phyloP scores from a whole-genome alignment of 2,888 invertebrate genomes.

The Nomada fabriciana region DNA sequence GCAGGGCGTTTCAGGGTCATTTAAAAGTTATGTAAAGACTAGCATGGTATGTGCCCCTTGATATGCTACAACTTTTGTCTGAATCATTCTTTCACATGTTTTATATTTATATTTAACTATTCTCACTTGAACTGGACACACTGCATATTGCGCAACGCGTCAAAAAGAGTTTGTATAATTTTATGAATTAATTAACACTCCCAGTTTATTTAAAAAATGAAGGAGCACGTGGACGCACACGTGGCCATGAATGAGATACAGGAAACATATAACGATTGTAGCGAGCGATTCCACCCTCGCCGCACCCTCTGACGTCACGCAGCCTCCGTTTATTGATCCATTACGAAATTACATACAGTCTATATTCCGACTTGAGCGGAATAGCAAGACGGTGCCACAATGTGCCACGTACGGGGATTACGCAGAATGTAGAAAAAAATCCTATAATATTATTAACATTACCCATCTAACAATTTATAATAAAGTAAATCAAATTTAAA shows the following conservation, averaged over 20 bases:
- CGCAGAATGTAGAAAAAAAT: neutral
- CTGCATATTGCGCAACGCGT: neutral
- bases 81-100: too few relatives aligned
- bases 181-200: neutral
- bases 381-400: constrained; percentile 48
- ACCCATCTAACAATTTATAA: neutral
- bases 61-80: too few relatives aligned
- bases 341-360: constrained; percentile 75
- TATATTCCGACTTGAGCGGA: constrained; percentile 62
- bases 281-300: constrained; percentile 70
- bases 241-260: constrained; percentile 63
- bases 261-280: constrained; percentile 70
- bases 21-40: too few relatives aligned
- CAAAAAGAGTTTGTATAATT: neutral
- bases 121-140: too few relatives aligned
- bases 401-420: constrained; percentile 37
- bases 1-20: too few relatives aligned
- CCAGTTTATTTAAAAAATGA: neutral
- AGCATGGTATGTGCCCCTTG: too few relatives aligned
- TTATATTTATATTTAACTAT: too few relatives aligned
- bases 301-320: constrained; percentile 81
- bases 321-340: constrained; percentile 82
- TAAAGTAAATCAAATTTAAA: neutral
- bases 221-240: constrained; percentile 70
- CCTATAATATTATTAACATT: neutral